Conservation (phyloP, 2,113 vertebrate species). For the Dasypus novemcinctus region DNA sequence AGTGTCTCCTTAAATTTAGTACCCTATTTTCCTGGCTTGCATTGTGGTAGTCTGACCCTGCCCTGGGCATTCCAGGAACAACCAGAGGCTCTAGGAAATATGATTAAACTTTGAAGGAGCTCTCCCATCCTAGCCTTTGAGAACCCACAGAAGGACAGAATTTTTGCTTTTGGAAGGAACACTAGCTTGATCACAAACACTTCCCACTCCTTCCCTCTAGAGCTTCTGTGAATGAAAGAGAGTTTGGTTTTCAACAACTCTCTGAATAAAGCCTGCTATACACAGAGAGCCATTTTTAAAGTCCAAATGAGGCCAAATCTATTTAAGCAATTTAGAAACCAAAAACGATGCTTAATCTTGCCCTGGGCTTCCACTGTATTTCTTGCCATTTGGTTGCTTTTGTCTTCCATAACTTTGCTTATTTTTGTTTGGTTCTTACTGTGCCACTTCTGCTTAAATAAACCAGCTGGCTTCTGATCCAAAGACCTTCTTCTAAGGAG, state of each 20-base stretch:
- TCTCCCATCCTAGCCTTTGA: not conserved
- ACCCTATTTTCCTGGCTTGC: not conserved
- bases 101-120: not conserved
- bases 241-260: constrained; percentile 35
- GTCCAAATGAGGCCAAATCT: constrained; percentile 11
- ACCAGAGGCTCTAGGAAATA: not conserved
- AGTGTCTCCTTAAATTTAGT: not conserved
- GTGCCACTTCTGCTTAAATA: constrained; percentile 32
- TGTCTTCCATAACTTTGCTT: not conserved
- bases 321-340: constrained; percentile 41
- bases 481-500: constrained; percentile 65
- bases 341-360: not conserved
- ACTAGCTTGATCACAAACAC: not conserved
- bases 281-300: constrained; percentile 41
- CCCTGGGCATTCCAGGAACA: not conserved
- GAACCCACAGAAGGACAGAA: not conserved
- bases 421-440: constrained; percentile 53
- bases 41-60: not conserved
- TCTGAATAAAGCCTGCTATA: not conserved
- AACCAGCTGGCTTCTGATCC: constrained; percentile 77
- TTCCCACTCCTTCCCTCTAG: not conserved
- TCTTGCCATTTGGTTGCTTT: not conserved
- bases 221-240: not conserved
- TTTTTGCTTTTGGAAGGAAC: not conserved
- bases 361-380: not conserved